Base-by-base conservation (phyloP, 2,888 invertebrate genomes). In the Oscheius sp. region DNA sequence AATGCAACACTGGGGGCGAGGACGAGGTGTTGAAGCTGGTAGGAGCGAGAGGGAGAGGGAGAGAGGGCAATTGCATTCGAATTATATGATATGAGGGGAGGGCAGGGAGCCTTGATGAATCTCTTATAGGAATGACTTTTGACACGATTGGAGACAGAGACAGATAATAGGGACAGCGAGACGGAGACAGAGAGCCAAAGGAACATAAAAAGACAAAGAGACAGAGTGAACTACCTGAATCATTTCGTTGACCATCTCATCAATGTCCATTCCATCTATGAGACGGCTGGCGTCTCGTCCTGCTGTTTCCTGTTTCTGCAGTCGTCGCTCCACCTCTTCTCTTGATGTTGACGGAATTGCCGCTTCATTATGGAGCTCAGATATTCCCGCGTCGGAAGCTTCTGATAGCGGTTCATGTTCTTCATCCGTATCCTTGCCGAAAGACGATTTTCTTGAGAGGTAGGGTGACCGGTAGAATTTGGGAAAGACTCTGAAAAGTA, bases 401-500 rank as follows among this genome's bases (percentile, higher is more conserved):
- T 73, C 73, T 5, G 73, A 62, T 21, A 73, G 29, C 37, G 76
- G 63, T 53, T 65, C 71, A 11, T 70, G 74, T 7, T 75, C 74
- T 29, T 79, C 75, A 33, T 68, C 68, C 66, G 72, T 77, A 47
- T 79, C 79, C 42, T 42, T 42, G 35, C 57, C 53, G 42, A 68
- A 33, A 21, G 75, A 66, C 35, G 68, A 42, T 68, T 80, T 74
- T 63, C 80, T n/a, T 37, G 75, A 77, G 65, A 85, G 70, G 53
- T 75, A 84, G 13, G 85, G 82, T 68, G 90, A 91, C 90, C 91
- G 90, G 87, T 92, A 92, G 87, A 91, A 92, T 80, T 91, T 91
- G 70, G 92, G 91, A 87, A 91, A 91, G 66, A 91, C 91, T 90
- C 92, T 92, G 88, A 73, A 50, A 51, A 11, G 47, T n/a, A 47